These are phyloP conservation scores for Nibea albiflora DNA, from an alignment of 2,113 vertebrate species.

Conservation along the genomic window DNA sequence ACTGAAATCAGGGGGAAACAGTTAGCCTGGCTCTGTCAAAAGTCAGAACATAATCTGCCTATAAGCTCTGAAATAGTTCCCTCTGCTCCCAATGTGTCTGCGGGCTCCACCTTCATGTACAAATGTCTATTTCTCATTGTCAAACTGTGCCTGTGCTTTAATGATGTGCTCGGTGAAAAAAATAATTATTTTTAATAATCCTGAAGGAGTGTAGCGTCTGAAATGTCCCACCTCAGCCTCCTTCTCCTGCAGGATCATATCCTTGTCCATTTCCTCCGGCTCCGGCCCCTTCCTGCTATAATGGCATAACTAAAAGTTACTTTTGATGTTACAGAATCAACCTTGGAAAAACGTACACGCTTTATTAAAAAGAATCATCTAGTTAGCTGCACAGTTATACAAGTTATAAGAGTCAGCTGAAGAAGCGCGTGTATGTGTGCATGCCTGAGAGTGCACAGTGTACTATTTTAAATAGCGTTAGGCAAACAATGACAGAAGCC, in stretches of 20 bases:
- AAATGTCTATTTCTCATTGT: background rate
- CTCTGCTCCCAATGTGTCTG: background rate
- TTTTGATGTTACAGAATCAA: background rate
- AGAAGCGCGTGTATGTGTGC: background rate
- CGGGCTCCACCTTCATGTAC: background rate
- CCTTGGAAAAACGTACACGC: background rate
- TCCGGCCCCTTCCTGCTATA: slow-evolving; percentile 89
- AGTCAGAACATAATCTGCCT: no score
- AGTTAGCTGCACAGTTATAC: background rate
- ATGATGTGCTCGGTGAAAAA: no score
- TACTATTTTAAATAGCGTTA: slow-evolving; percentile 34
- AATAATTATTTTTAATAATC: no score
- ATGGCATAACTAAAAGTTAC: slow-evolving; percentile 37
- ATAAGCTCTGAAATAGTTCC: no score
- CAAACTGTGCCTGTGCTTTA: background rate
- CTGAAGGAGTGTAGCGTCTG: background rate
- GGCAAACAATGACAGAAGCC: slow-evolving; percentile 62
- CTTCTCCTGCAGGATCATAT: slow-evolving; percentile 97
- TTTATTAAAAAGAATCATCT: background rate
- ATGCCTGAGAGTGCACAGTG: slow-evolving; percentile 25
- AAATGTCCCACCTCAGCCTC: slow-evolving; percentile 92
- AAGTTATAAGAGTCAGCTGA: no score
- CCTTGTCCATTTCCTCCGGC: slow-evolving; percentile 96
- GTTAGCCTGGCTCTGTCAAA: no score
- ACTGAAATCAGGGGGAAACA: background rate